Base-by-base conservation (phyloP, 1,140 invertebrate genomes). In the Brachystomella parvula region DNA sequence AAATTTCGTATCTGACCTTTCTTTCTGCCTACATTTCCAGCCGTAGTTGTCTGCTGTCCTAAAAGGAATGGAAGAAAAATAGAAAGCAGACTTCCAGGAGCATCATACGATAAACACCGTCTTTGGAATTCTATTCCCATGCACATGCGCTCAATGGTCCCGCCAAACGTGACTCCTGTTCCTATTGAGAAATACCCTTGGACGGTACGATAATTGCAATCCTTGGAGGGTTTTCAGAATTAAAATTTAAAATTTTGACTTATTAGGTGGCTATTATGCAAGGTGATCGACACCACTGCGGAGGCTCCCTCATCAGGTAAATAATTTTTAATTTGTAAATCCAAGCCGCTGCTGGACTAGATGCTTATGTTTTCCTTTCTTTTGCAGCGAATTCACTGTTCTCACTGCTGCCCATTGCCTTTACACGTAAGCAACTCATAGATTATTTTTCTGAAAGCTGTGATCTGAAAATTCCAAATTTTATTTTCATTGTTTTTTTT, bases 281-380 rank as follows among this genome's bases (percentile, higher is more conserved):
- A 35, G 58, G 58, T 29, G 58, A 60, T 3, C 58, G 58, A 26
- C 58, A 60, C 24, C 58, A 60, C 58, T 60, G 58, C 33, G 58
- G 58, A 12, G 58, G 58, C 29, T 60, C 58, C 15, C 30, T 60
- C 9, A 30, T 60, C 6, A 60, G 29, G 49, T 53, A 15, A 53
- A 26, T 6, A 53, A 24, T n/a, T n/a, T n/a, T n/a, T n/a, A n/a
- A n/a, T n/a, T n/a, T n/a, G n/a, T n/a, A n/a, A n/a, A n/a, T n/a
- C n/a, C n/a, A n/a, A n/a, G n/a, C n/a, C n/a, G n/a, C n/a, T n/a
- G n/a, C n/a, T n/a, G n/a, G n/a, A n/a, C n/a, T n/a, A n/a, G n/a
- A n/a, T n/a, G n/a, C n/a, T n/a, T n/a, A n/a, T n/a, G n/a, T n/a
- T n/a, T 53, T 53, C 24, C 6, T 53, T 15, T 53, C 24, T 53